Evolutionary conservation across 2,113 vertebrate species (phyloP).

Genomic region (Indicator maculatus): DNA sequence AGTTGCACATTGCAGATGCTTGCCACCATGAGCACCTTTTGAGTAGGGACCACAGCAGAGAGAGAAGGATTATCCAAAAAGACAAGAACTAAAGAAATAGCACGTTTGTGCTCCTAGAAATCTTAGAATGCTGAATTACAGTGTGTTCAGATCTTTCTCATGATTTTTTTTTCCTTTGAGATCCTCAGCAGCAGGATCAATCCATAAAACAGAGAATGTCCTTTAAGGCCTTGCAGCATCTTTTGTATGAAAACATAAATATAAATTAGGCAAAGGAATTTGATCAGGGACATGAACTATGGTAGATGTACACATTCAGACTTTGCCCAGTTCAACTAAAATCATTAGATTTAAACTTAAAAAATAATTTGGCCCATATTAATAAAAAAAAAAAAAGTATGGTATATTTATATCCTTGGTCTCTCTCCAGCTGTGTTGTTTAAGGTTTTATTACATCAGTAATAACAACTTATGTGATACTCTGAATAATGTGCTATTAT

Average conservation of each 20-base stretch:
- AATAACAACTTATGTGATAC: constrained; percentile 66
- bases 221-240: background rate
- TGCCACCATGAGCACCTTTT: background rate
- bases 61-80: background rate
- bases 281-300: background rate
- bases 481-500: constrained; percentile 52
- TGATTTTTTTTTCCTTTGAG: background rate
- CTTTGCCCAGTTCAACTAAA: constrained; percentile 16
- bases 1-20: background rate
- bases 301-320: background rate
- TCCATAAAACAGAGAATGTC: background rate
- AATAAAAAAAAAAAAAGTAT: constrained; percentile 6
- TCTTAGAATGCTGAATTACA: background rate
- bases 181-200: background rate
- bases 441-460: constrained; percentile 63
- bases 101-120: background rate
- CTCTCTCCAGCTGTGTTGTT: constrained; percentile 58
- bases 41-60: background rate
- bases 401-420: constrained; percentile 45
- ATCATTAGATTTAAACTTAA: constrained; percentile 17
- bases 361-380: constrained; percentile 19
- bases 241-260: background rate
- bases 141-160: background rate
- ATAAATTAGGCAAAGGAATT: constrained; percentile 1
- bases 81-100: background rate